Conservation (phyloP, 1,140 invertebrate genomes). For the Drosophila pachea region DNA sequence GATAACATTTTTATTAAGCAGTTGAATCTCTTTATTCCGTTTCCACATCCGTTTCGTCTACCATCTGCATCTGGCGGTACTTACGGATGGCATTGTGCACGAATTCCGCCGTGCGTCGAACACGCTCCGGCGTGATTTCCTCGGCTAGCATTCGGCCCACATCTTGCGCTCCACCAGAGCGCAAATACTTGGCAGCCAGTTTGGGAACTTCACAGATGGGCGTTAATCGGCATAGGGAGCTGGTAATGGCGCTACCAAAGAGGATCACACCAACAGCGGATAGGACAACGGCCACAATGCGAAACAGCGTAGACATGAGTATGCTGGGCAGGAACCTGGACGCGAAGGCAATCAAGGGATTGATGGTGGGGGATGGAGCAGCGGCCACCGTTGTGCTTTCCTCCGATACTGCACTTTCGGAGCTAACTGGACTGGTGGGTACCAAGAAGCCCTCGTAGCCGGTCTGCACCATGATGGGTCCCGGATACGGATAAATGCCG, state of each 20-base stretch:
- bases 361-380: conserved; percentile 9
- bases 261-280: conserved; percentile 81
- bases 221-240: conserved; percentile 83
- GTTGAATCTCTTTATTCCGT: neutral
- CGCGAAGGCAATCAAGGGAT: conserved; percentile 51
- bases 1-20: conserved; percentile 11
- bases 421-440: conserved; percentile 32
- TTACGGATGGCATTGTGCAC: conserved; percentile 84
- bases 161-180: conserved; percentile 64
- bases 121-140: conserved; percentile 79
- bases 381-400: conserved; percentile 34
- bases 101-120: conserved; percentile 82
- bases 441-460: conserved; percentile 79
- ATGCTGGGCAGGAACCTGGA: conserved; percentile 54
- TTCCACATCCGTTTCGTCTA: conserved; percentile 28
- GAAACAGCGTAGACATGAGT: conserved; percentile 69
- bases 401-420: conserved; percentile 17
- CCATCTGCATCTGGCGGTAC: conserved; percentile 79
- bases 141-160: conserved; percentile 67
- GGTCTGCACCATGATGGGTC: conserved; percentile 70
- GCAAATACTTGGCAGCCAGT: conserved; percentile 79
- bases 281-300: conserved; percentile 61
- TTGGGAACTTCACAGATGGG: conserved; percentile 83
- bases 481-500: conserved; percentile 64
- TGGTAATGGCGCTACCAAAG: conserved; percentile 81